Evolutionary conservation across 2,888 invertebrate genomes (phyloP).

Genomic region (Microctonus aethiopoides): DNA sequence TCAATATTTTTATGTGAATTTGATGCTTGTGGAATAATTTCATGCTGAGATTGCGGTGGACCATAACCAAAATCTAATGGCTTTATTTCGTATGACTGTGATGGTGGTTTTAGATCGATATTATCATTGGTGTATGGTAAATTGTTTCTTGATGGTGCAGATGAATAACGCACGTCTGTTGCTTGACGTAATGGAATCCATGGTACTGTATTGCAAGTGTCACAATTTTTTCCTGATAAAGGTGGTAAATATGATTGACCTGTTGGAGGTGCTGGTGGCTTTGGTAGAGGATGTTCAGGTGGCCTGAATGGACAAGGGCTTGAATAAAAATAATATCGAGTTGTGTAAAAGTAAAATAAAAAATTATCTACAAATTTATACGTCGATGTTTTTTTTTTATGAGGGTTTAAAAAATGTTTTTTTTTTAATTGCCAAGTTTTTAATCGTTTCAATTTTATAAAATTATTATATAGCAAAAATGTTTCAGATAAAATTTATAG

Average conservation of each 20-base stretch:
- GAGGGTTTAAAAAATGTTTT: too few relatives aligned
- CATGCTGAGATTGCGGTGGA: conserved; percentile 26
- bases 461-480: too few relatives aligned
- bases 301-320: conserved; percentile 13
- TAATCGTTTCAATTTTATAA: too few relatives aligned
- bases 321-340: background rate
- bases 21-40: conserved; percentile 23
- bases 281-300: conserved; percentile 27
- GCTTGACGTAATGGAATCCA: conserved; percentile 77
- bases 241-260: conserved; percentile 31
- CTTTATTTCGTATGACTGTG: conserved; percentile 48
- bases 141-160: conserved; percentile 14
- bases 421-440: too few relatives aligned
- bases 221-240: conserved; percentile 73
- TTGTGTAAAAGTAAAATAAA: too few relatives aligned
- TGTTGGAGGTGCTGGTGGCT: conserved; percentile 41
- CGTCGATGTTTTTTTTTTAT: too few relatives aligned
- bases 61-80: conserved; percentile 48
- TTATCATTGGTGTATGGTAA: background rate
- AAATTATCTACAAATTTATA: too few relatives aligned
- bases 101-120: conserved; percentile 27
- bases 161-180: background rate
- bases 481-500: too few relatives aligned
- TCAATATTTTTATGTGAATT: conserved; percentile 26
- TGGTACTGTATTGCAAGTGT: conserved; percentile 82